A percentile compares a stretch with the other conserved stretches of the same genome.
phyloP scores from a whole-genome alignment of 1,140 invertebrate species.

The Temnothorax longispinosus region DNA sequence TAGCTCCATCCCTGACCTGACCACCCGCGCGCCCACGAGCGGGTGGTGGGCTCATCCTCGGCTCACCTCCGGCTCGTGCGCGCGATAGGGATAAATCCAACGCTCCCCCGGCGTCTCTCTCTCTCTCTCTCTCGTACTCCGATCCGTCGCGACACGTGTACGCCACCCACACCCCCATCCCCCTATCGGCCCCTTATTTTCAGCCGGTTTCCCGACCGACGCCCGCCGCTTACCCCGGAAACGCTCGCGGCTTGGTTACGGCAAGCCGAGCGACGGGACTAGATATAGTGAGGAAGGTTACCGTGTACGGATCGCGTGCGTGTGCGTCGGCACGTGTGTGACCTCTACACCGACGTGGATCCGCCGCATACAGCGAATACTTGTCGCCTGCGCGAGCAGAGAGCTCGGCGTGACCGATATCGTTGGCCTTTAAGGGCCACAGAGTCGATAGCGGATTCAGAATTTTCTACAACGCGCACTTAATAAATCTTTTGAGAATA shows the following conservation, averaged over 20 bases:
- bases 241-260: constrained; percentile 36
- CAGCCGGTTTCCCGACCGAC: constrained; percentile 62
- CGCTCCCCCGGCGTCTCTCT: not conserved
- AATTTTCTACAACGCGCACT: not conserved
- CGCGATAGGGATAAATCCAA: constrained; percentile 55
- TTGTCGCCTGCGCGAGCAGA: constrained; percentile 6
- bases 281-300: constrained; percentile 50
- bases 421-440: constrained; percentile 32
- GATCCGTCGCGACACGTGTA: constrained; percentile 62
- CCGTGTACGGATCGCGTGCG: constrained; percentile 4
- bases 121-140: constrained; percentile 44
- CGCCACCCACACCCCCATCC: constrained; percentile 23
- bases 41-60: constrained; percentile 8
- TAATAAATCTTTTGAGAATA: not conserved
- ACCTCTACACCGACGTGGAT: constrained; percentile 4
- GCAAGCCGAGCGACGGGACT: constrained; percentile 22
- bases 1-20: constrained; percentile 82
- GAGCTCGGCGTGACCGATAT: constrained; percentile 44
- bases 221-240: constrained; percentile 28
- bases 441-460: not conserved
- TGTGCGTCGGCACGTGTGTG: constrained; percentile 24
- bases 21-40: constrained; percentile 49
- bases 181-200: constrained; percentile 72
- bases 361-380: constrained; percentile 2
- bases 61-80: constrained; percentile 29